phyloP scores from a whole-genome alignment of 1,140 invertebrate species.

The Cherax destructor region DNA sequence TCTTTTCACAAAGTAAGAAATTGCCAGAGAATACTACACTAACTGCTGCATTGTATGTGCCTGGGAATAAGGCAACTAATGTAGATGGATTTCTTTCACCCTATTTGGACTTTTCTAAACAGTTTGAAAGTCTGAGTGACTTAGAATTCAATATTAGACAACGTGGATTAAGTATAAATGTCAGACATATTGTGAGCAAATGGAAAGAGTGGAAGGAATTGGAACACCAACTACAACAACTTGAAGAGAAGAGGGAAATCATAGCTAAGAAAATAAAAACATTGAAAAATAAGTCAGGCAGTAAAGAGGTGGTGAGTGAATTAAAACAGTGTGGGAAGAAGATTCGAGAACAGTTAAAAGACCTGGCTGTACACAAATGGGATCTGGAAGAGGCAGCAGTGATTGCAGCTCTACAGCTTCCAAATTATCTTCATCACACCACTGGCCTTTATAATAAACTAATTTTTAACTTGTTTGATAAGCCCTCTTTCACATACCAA shows the following conservation, averaged over 20 bases:
- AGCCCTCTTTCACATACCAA: slow-evolving; percentile 22
- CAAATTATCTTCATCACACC: slow-evolving; percentile 34
- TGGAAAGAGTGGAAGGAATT: slow-evolving; percentile 33
- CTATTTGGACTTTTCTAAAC: slow-evolving; percentile 46
- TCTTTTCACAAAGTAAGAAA: background rate
- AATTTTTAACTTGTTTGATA: slow-evolving; percentile 28
- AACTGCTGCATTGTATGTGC: slow-evolving; percentile 45
- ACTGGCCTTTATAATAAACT: slow-evolving; percentile 18
- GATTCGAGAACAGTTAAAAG: slow-evolving; percentile 34
- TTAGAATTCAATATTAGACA: slow-evolving; percentile 18
- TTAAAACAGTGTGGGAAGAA: slow-evolving; percentile 45
- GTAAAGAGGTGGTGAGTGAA: slow-evolving; percentile 13
- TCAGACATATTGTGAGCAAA: slow-evolving; percentile 6
- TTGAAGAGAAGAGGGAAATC: slow-evolving; percentile 29
- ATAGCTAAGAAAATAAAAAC: slow-evolving; percentile 24
- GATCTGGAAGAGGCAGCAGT: slow-evolving; percentile 42
- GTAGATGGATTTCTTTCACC: slow-evolving; percentile 35
- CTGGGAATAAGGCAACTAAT: slow-evolving; percentile 35
- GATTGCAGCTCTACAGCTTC: slow-evolving; percentile 20
- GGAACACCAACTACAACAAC: background rate
- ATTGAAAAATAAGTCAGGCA: background rate
- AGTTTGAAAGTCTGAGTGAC: slow-evolving; percentile 13
- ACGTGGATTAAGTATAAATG: slow-evolving; percentile 26
- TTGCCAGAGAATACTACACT: background rate
- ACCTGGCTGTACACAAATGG: slow-evolving; percentile 18